These are phyloP conservation scores for Plotosus lineatus DNA, from an alignment of 2,113 vertebrate species.

Conservation along the genomic window DNA sequence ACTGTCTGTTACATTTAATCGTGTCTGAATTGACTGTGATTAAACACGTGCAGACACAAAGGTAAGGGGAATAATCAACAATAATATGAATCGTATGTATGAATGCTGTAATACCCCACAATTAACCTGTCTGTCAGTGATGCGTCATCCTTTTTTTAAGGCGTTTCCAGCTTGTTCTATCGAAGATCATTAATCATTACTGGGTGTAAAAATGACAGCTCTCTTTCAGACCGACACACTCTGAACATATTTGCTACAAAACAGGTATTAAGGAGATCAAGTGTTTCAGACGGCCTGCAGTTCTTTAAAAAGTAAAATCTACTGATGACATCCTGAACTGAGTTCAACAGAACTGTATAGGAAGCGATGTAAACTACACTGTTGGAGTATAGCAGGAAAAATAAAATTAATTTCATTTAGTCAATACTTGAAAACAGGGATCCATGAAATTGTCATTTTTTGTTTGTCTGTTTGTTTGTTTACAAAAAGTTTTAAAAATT, in stretches of 20 bases:
- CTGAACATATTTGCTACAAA: conserved; percentile 15
- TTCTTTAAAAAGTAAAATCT: neutral
- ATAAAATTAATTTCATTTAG: neutral
- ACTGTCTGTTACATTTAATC: conserved; percentile 40
- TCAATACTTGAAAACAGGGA: neutral
- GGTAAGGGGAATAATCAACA: conserved; percentile 39
- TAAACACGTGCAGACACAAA: conserved; percentile 12
- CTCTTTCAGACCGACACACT: conserved; percentile 6
- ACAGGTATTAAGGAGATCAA: conserved; percentile 7
- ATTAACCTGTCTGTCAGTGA: conserved; percentile 37
- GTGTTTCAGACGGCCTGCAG: neutral
- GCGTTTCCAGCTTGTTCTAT: conserved; percentile 4
- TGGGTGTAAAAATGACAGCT: conserved; percentile 21
- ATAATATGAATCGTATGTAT: conserved; percentile 2
- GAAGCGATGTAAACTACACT: neutral
- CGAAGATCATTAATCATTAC: conserved; percentile 12
- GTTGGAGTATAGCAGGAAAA: neutral
- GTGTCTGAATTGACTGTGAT: conserved; percentile 46
- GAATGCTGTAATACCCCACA: conserved; percentile 29
- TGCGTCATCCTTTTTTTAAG: neutral
- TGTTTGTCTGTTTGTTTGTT: too few relatives aligned
- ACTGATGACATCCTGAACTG: neutral
- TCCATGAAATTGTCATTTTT: neutral
- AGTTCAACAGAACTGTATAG: neutral
- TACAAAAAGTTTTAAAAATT: too few relatives aligned